Base-by-base conservation (phyloP, 1,140 invertebrate genomes). In the Cotesia chilonis region DNA sequence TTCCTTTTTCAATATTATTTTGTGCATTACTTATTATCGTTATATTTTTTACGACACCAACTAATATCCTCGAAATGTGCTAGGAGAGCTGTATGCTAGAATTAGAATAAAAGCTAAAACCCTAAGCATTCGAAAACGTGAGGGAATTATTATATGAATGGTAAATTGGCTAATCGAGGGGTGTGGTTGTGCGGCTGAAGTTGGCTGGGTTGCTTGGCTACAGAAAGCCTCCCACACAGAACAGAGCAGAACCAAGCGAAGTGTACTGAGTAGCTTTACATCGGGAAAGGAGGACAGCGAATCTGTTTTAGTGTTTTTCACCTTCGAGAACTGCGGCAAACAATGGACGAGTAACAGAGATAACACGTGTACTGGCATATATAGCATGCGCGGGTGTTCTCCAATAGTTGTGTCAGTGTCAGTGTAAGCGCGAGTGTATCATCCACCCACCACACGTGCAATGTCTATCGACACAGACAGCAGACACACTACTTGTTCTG, bases 171-270 rank as follows among this genome's bases (percentile, higher is more conserved):
- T 60, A 74, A 74, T 74, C 66, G 52, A 72, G 70, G 75, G 75
- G 75, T 76, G 75, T 66, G 75, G 75, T 76, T 72, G 57, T 76
- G 75, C 70, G 70, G 75, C 75, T 76, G 75, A 67, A 76, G 72
- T 76, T 65, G 70, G 69, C 71, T 64, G 68, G 67, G 75, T 76
- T 76, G 75, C 75, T 47, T 72, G 64, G 75, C 10, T 72, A 76
- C 75, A 37, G 52, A 76, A 74, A 76, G 59, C 70, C 41, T 72
- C 72, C 70, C 54, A 76, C 72, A 74, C 72, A 35, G 28, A 61
- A 55, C 54, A 55, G 54, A 12, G 12, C 54, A 28, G 28, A 28
- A 1, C 17, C 54, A 55, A 5, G 54, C 17, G 3, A n/a, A 55
- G 41, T 59, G 17, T 59, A 20, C 17, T 7, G 57, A 59, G 57